Conservation (phyloP, 2,888 invertebrate genomes). For the Octodonta nipae region DNA sequence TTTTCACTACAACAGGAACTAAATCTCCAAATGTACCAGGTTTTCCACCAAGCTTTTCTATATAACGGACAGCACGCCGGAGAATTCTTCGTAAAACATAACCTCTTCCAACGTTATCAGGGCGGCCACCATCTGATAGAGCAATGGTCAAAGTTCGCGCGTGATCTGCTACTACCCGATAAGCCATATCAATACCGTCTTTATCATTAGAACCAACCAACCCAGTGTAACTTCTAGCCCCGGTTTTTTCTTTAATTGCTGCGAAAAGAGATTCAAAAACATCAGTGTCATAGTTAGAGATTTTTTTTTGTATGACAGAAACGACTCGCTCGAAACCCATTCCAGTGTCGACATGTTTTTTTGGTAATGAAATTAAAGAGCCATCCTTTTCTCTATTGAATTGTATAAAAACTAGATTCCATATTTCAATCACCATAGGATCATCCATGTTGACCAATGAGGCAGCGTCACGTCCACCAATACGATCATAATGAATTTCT, state of each 20-base stretch:
- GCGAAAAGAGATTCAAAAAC: conserved; percentile 87
- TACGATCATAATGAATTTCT: conserved; percentile 94
- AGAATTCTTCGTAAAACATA: conserved; percentile 88
- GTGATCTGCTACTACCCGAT: conserved; percentile 96
- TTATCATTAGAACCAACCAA: conserved; percentile 79
- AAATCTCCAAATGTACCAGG: conserved; percentile 87
- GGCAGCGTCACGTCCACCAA: conserved; percentile 78
- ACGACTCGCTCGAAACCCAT: conserved; percentile 92
- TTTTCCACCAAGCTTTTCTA: conserved; percentile 90
- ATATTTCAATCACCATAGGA: conserved; percentile 97
- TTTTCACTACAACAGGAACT: conserved; percentile 75
- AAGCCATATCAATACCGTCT: conserved; percentile 97
- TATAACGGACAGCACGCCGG: conserved; percentile 87
- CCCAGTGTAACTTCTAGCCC: conserved; percentile 71
- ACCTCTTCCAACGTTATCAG: conserved; percentile 94
- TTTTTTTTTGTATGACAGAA: conserved; percentile 89
- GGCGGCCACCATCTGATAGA: conserved; percentile 89
- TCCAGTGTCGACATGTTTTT: conserved; percentile 98
- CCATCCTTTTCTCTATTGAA: conserved; percentile 88
- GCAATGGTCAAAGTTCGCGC: conserved; percentile 93
- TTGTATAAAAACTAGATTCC: conserved; percentile 99
- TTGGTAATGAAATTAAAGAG: conserved; percentile 69
- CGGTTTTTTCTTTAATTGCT: conserved; percentile 82
- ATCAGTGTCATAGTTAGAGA: conserved; percentile 98
- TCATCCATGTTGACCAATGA: conserved; percentile 95